These are phyloP conservation scores for Myotis brandtii DNA, from an alignment of 2,113 vertebrate genomes.

Conservation along the genomic window DNA sequence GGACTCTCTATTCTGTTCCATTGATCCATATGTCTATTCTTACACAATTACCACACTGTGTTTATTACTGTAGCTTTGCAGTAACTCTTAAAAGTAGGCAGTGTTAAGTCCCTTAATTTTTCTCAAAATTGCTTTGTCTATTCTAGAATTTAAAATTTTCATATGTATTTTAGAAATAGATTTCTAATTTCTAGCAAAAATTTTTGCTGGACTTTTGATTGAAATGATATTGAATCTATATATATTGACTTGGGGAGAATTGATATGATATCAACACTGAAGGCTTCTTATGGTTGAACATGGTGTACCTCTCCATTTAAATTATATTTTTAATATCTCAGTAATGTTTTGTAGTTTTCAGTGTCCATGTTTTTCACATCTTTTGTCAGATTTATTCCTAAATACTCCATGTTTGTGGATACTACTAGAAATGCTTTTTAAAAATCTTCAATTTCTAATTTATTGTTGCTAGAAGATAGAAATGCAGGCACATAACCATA, in stretches of 20 bases:
- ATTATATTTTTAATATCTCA: not conserved
- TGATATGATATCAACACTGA: not conserved
- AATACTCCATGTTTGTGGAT: not conserved
- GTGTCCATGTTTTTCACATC: not conserved
- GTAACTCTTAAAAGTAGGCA: not conserved
- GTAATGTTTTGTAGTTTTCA: not conserved
- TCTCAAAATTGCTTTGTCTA: not conserved
- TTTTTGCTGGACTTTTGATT: not conserved
- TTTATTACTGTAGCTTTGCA: slow-evolving; percentile 20
- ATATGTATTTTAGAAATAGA: not conserved
- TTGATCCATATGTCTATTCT: not conserved
- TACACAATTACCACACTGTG: not conserved
- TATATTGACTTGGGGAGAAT: not conserved
- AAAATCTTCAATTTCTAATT: not conserved
- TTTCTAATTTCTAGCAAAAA: not conserved
- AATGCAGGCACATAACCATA: not conserved
- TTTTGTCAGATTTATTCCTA: not conserved
- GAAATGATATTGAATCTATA: not conserved
- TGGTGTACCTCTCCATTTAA: not conserved
- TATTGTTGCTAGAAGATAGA: slow-evolving; percentile 19
- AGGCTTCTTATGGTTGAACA: not conserved
- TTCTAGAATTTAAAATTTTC: not conserved
- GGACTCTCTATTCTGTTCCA: not conserved
- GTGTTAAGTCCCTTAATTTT: not conserved
- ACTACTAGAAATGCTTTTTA: not conserved